Evolutionary conservation across 2,113 vertebrate species (phyloP).

Genomic region (Eudyptes chrysolophus): DNA sequence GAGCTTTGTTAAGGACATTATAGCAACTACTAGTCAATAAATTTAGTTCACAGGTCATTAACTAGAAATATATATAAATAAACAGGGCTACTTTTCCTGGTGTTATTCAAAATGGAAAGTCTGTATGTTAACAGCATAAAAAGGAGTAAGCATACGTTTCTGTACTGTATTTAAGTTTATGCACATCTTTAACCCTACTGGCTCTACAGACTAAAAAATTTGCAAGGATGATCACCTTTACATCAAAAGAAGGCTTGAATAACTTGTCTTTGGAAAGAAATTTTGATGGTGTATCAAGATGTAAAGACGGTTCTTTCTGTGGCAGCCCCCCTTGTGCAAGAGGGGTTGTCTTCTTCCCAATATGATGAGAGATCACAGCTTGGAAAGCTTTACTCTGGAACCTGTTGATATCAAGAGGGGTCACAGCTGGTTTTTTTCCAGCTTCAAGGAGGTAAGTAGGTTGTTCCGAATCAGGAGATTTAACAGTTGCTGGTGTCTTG

Average conservation of each 20-base stretch:
- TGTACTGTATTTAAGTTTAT: not conserved
- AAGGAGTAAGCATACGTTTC: not conserved
- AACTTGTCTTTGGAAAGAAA: slow-evolving; percentile 92
- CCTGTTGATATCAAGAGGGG: slow-evolving; percentile 87
- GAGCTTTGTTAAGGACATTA: not conserved
- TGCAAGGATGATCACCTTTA: slow-evolving; percentile 79
- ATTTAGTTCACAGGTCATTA: not conserved
- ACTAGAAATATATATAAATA: not conserved
- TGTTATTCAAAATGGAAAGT: not conserved
- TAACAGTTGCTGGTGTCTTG: slow-evolving; percentile 43
- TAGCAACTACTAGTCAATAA: not conserved
- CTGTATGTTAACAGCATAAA: not conserved
- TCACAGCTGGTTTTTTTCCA: slow-evolving; percentile 76
- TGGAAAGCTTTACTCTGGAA: slow-evolving; percentile 91
- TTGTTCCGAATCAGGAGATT: not conserved
- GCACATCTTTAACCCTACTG: not conserved
- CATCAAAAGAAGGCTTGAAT: slow-evolving; percentile 91
- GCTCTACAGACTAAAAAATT: not conserved
- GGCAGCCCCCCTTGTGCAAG: slow-evolving; percentile 5
- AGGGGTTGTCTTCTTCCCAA: slow-evolving; percentile 41
- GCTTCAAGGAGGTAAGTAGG: slow-evolving; percentile 48
- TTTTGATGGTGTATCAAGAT: slow-evolving; percentile 93
- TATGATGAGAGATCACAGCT: slow-evolving; percentile 79
- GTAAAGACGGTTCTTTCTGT: slow-evolving; percentile 81
- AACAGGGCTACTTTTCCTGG: not conserved